Evolutionary conservation across 2,888 invertebrate genomes (phyloP), one percentile per base, ranked within the genome.

Genomic region (Drosophila percnosoma): DNA sequence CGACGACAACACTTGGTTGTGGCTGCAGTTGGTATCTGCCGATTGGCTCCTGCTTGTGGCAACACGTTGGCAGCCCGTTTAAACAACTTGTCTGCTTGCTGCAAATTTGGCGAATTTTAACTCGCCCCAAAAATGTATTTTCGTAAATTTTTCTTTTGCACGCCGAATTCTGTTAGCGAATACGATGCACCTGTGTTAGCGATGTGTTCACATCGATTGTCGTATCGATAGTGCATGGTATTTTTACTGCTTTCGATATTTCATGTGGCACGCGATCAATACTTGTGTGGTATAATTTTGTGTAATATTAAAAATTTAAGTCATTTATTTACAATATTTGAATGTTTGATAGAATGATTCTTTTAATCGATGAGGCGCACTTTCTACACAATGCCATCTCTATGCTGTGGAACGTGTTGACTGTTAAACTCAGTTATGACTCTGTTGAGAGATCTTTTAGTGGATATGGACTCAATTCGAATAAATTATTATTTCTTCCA

Each of bases 81-180:
- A 34, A 42, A 52, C 75, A 75, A 74, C 42, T 67, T 49, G 51
- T 49, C 29, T 63, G 27, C 49, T 62, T 59, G 13, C 45, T 60
- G 36, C 40, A 31, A 60, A 33, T 64, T 15, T 70, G 59, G 55
- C 59, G 34, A 31, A 31, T 45, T 45, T 15, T 33, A 52, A 24
- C 27, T 65, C 36, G 64, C 45, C 48, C 31, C 27, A 73, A 60
- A 73, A 71, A 48, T 55, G 15, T 53, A 27, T 31, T 6, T 4
- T 15, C 6, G 11, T 52, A 45, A 79, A 59, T 66, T 78, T 45
- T 75, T 79, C 62, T 72, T 79, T 72, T 59, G 71, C 72, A 71
- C 79, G 78, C 75, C 75, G 78, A 74, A 78, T 72, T 75, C 65
- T 62, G 72, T 78, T 78, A 75, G 71, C 78, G 67, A 78, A 78